Percentiles rank a stretch among this genome's conserved stretches.
Evolutionary conservation across 2,888 invertebrate genomes (phyloP).

Genomic region (Volucella zonaria): DNA sequence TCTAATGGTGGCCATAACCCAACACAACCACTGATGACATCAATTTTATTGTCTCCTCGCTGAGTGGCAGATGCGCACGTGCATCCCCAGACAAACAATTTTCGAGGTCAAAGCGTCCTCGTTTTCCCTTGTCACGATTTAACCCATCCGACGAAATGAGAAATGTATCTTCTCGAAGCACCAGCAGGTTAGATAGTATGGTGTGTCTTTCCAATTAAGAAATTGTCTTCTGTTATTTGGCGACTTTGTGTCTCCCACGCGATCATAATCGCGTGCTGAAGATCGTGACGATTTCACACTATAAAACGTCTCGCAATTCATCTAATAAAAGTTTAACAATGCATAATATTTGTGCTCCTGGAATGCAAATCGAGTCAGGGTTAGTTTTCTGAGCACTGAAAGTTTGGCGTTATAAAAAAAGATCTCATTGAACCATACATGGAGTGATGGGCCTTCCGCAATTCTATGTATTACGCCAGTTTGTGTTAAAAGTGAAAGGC

Average conservation of each 20-base stretch:
- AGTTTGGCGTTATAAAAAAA: neutral
- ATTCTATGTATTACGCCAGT: constrained; percentile 27
- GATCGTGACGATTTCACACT: neutral
- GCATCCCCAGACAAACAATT: constrained; percentile 39
- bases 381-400: too few species aligned
- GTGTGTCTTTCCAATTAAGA: constrained; percentile 39
- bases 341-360: neutral
- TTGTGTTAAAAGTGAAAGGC: constrained; percentile 63
- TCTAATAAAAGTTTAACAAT: neutral
- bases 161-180: constrained; percentile 11
- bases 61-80: constrained; percentile 37
- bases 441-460: constrained; percentile 3
- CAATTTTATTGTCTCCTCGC: constrained; percentile 50
- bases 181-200: constrained; percentile 28
- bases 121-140: constrained; percentile 70
- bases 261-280: constrained; percentile 1
- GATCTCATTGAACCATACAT: neutral
- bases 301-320: neutral
- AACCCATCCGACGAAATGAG: constrained; percentile 28
- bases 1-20: constrained; percentile 12
- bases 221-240: neutral
- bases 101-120: constrained; percentile 45
- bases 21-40: constrained; percentile 43
- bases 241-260: neutral
- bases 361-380: too few species aligned